Conservation (phyloP, 1,140 invertebrate species). For the Eupristina koningsbergeri region DNA sequence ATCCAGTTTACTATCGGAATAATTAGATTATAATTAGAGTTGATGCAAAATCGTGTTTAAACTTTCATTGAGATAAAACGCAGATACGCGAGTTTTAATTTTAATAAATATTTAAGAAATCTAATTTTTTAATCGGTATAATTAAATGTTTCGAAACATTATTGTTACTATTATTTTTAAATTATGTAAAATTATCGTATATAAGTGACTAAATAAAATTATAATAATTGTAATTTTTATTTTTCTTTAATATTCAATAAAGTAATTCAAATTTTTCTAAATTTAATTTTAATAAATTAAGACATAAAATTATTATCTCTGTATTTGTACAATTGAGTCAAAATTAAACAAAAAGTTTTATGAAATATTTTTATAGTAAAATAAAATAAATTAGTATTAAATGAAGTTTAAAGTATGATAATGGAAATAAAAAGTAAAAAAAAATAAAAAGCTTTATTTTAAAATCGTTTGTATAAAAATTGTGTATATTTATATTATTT, state of each 20-base stretch:
- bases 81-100: not conserved
- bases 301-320: not conserved
- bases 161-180: no score
- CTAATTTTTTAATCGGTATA: no score
- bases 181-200: no score
- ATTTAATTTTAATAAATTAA: no score
- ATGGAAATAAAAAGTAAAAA: not conserved
- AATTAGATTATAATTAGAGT: constrained; percentile 34
- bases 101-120: not conserved
- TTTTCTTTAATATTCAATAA: no score
- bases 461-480: no score
- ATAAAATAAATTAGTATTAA: not conserved
- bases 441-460: not conserved
- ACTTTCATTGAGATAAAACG: constrained; percentile 10
- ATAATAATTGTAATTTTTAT: no score
- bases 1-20: not conserved
- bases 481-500: not conserved
- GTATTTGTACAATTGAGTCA: not conserved
- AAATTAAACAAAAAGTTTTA: not conserved
- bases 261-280: no score
- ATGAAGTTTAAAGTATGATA: not conserved
- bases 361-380: not conserved
- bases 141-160: no score
- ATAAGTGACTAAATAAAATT: no score
- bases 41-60: not conserved